Evolutionary conservation across 2,888 invertebrate species (phyloP), one percentile per base, ranked within the genome.

Genomic region (Tricholauxania praeusta): DNA sequence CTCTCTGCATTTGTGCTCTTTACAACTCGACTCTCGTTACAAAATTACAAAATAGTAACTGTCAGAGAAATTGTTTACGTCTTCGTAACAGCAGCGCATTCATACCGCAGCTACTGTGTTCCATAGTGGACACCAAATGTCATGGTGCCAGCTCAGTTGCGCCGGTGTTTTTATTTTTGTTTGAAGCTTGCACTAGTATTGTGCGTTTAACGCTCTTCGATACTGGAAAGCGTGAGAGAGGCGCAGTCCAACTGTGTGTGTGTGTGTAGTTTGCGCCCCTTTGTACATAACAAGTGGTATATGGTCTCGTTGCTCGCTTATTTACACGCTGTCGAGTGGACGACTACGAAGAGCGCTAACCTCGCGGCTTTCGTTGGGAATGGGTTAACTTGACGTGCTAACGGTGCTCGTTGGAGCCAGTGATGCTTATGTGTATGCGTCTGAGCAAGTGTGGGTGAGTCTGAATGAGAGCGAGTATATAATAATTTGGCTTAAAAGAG

Each of bases 361-460:
- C 39, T 39, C 39, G 39, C 39, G 39, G 39, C 39, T 39, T 39
- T 39, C 55, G 55, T 17, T 12, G 55, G n/a, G 64, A 22, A 49
- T 64, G 51, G 64, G 47, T 68, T 57, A 57, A 15, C 28, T 48
- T 51, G 65, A 28, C 14, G 53, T 39, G 1, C 39, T 39, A 39
- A 39, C 39, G 48, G 63, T 17, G 17, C 63, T 17, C 63, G 47
- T 47, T 39, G 60, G 39, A 39, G 39, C 14, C 12, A 67, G 69
- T 72, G 74, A 51, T 74, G 72, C 52, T 65, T 69, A 59, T 67
- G 70, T 39, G 39, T 39, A 62, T 71, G 55, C 8, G 63, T 47
- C 48, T 67, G 70, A 64, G 66, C 22, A 64, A 74, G 69, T 68
- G 72, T 73, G 71, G 32, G 17, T 39, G 60, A 69, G 60, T 15